Conservation (phyloP, 2,797 vertebrate species). For the Denticeps clupeoides region DNA sequence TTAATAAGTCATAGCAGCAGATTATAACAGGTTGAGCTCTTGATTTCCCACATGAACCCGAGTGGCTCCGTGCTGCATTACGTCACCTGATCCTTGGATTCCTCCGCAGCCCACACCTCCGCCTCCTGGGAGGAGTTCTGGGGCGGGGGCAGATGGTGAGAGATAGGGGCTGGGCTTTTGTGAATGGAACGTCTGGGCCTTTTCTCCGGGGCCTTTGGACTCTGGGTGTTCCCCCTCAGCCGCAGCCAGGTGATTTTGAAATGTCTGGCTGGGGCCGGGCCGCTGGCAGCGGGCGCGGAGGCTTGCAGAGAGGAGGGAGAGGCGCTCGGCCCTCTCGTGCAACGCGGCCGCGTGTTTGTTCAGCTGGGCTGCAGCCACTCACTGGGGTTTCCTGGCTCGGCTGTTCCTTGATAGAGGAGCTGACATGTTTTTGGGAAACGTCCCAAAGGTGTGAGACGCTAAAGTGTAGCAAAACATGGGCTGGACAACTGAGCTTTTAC, state of each 20-base stretch:
- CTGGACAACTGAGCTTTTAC: background rate
- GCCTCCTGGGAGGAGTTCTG: no score
- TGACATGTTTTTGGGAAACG: constrained; percentile 3
- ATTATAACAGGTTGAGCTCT: no score
- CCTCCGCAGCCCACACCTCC: no score
- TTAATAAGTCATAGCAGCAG: no score
- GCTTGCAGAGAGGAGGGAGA: constrained; percentile 16
- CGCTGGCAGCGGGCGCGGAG: constrained; percentile 17
- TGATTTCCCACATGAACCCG: no score
- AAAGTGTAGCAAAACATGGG: constrained; percentile 22
- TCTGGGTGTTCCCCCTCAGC: no score
- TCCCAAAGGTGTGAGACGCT: constrained; percentile 54
- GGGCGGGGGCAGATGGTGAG: no score
- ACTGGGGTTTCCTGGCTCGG: constrained; percentile 38
- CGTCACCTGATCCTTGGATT: no score
- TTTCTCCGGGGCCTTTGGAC: constrained; percentile 12
- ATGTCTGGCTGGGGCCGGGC: constrained; percentile 31
- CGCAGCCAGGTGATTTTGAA: constrained; percentile 19
- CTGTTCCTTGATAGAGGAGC: background rate
- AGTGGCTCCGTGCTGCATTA: no score
- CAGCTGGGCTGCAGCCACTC: constrained; percentile 69
- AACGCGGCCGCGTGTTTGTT: constrained; percentile 77
- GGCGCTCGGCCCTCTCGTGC: constrained; percentile 47
- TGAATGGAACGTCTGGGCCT: constrained; percentile 10
- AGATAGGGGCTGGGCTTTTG: constrained; percentile 22